Evolutionary conservation across 2,888 invertebrate genomes (phyloP), one percentile per base, ranked within the genome.

Genomic region (Rhamnusium bicolor): DNA sequence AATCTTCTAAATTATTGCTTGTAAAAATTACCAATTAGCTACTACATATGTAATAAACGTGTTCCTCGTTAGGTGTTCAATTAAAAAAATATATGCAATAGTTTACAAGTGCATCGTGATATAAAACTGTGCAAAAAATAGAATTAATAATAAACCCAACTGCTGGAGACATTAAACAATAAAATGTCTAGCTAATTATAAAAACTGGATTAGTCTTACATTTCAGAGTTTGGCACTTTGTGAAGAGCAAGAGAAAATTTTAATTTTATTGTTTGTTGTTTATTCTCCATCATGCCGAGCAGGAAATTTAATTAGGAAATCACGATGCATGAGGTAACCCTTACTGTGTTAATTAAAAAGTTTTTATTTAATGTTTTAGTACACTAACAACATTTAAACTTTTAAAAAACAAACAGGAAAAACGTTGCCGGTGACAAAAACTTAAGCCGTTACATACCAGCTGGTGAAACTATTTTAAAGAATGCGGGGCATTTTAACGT

Each of bases 311-410:
- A 61, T 61, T 47, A 61, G 46, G 46, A 61, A 61, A 61, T 61
- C 61, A 21, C 46, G 24, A 61, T 46, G 61, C 61, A 61, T 61
- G 61, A 61, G 61, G 61, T 21, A 61, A 47, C 61, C 61, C 47
- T 46, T 61, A 46, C 61, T 47, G 61, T 61, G 61, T 61, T 61
- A 61, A 61, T 61, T 61, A 61, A 61, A 61, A 61, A 61, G 18
- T 61, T 61, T 61, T 19, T 58, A 61, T 46, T 61, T 46, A 21
- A 46, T 61, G 61, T 61, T 19, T 61, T 6, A 40, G 46, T 19
- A 16, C 58, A 29, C 56, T 56, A 56, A 19, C 32, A 18, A 46
- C 46, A 46, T 21, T 46, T 46, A 21, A 47, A 47, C 61, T 51
- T 51, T 51, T 51, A 51, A 51, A 51, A 51, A 51, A 7, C 7